phyloP scores from a whole-genome alignment of 2,797 vertebrate species.

The Dipus sagitta region DNA sequence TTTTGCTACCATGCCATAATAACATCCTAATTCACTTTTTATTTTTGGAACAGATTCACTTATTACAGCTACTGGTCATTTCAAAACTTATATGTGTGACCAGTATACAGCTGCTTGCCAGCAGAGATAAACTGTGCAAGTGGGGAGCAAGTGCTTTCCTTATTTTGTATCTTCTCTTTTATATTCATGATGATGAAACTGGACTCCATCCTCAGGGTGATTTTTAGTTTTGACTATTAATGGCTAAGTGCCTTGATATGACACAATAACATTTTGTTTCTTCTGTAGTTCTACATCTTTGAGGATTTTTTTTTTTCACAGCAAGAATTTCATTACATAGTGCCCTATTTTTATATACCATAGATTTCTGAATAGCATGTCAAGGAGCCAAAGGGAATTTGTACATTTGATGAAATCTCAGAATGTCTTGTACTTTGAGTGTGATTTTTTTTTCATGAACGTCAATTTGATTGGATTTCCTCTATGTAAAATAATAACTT shows the following conservation, averaged over 20 bases:
- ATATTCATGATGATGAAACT: neutral
- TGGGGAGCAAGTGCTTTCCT: neutral
- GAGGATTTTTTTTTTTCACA: neutral
- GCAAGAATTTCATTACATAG: neutral
- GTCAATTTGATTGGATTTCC: conserved; percentile 21
- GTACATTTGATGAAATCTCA: neutral
- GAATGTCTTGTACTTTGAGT: neutral
- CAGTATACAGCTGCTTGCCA: neutral
- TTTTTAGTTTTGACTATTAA: neutral
- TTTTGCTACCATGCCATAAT: neutral
- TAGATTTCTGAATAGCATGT: neutral
- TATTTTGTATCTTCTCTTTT: neutral
- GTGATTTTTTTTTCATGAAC: neutral
- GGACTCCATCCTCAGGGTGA: neutral
- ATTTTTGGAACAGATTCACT: neutral
- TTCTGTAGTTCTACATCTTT: neutral
- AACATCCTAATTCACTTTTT: too few relatives aligned
- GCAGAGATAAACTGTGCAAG: neutral
- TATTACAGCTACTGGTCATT: neutral
- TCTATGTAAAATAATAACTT: neutral
- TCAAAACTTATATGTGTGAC: neutral
- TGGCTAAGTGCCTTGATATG: neutral
- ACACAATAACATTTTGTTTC: neutral
- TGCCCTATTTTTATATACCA: neutral
- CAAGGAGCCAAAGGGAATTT: neutral